phyloP scores from a whole-genome alignment of 2,113 vertebrate species.

The Eptesicus fuscus region DNA sequence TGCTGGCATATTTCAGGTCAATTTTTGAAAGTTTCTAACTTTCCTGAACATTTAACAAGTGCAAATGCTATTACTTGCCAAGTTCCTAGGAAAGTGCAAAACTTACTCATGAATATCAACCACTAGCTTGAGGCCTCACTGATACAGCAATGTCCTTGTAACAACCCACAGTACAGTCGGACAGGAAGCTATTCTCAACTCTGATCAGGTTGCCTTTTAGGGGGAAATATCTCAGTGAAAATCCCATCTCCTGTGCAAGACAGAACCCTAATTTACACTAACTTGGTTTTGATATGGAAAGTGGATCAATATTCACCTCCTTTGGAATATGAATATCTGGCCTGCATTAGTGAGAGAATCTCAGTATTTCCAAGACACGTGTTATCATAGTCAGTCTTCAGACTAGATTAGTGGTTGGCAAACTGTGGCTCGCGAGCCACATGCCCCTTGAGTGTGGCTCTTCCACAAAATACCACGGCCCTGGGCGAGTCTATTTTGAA shows the following conservation, averaged over 20 bases:
- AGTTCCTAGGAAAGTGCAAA: background rate
- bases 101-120: background rate
- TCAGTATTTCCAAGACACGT: background rate
- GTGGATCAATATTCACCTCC: background rate
- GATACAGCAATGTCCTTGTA: background rate
- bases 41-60: background rate
- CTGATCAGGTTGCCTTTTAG: background rate
- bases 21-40: background rate
- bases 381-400: background rate
- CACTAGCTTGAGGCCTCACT: background rate
- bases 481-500: too few species aligned
- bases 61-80: background rate
- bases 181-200: background rate
- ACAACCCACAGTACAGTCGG: too few species aligned
- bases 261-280: background rate
- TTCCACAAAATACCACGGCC: too few species aligned
- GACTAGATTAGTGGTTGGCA: background rate
- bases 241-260: background rate
- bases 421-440: too few species aligned
- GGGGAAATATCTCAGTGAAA: background rate
- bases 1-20: background rate
- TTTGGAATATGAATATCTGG: background rate
- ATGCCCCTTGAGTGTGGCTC: too few species aligned
- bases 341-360: background rate
- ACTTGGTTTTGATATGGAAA: slow-evolving; percentile 29